Conservation (phyloP, 2,888 invertebrate genomes). For the Eupithecia insigniata region DNA sequence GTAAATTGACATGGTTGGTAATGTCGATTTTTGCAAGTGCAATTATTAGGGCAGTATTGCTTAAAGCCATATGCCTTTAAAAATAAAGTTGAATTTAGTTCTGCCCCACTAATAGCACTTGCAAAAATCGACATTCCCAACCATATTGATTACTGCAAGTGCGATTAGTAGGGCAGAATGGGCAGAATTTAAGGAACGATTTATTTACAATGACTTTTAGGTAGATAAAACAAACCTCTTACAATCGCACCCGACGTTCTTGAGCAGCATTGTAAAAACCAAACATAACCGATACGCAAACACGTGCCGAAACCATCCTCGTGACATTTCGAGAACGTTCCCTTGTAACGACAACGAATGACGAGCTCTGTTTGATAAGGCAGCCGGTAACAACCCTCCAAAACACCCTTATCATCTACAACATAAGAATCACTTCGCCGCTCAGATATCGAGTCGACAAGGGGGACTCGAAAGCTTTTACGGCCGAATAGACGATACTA, state of each 20-base stretch:
- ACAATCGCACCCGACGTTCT: slow-evolving; percentile 41
- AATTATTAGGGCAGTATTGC: too few relatives aligned
- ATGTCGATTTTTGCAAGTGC: too few relatives aligned
- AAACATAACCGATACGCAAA: slow-evolving; percentile 64
- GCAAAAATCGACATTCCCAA: too few relatives aligned
- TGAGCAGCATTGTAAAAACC: slow-evolving; percentile 63
- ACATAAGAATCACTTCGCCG: slow-evolving; percentile 17
- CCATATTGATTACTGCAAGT: too few relatives aligned
- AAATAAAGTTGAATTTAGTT: too few relatives aligned
- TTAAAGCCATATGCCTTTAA: too few relatives aligned
- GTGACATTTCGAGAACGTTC: slow-evolving; percentile 65
- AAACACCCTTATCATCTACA: slow-evolving; percentile 23
- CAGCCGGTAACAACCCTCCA: slow-evolving; percentile 7
- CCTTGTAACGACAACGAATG: slow-evolving; percentile 70
- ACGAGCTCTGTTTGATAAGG: slow-evolving; percentile 54
- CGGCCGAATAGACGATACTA: slow-evolving; percentile 45
- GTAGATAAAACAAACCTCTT: slow-evolving; percentile 30
- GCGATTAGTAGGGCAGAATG: too few relatives aligned
- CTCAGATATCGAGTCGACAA: slow-evolving; percentile 1
- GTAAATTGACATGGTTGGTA: too few relatives aligned
- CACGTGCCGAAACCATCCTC: slow-evolving; percentile 75
- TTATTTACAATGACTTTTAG: background rate
- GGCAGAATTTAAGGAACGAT: background rate
- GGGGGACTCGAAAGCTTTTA: slow-evolving; percentile 48
- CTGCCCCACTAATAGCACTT: too few relatives aligned